phyloP scores from a whole-genome alignment of 2,888 invertebrate genomes.

The Brachypterus glaber region DNA sequence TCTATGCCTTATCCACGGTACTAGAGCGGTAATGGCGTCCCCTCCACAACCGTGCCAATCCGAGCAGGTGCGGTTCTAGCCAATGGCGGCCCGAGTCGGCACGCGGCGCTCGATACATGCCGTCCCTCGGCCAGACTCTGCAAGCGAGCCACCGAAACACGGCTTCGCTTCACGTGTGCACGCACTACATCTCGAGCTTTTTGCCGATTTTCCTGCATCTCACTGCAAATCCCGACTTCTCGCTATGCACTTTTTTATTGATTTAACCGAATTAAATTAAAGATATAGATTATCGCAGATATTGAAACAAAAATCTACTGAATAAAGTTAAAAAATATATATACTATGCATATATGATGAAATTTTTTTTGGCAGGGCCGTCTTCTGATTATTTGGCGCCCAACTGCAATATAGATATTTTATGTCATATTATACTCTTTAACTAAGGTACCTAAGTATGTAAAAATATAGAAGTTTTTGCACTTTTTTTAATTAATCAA shows the following conservation, averaged over 20 bases:
- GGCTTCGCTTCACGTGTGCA: constrained; percentile 9
- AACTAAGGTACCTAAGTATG: too few species aligned
- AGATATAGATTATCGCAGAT: too few species aligned
- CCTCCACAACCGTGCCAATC: constrained; percentile 41
- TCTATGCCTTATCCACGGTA: constrained; percentile 64
- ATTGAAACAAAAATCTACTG: too few species aligned
- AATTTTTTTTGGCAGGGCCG: too few species aligned
- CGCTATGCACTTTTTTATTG: neutral
- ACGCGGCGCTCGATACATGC: constrained; percentile 27
- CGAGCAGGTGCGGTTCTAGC: constrained; percentile 46
- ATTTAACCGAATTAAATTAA: too few species aligned
- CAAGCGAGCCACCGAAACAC: constrained; percentile 12
- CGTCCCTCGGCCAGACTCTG: constrained; percentile 16
- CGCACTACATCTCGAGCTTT: constrained; percentile 5
- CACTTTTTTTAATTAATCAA: too few species aligned
- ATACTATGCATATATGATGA: too few species aligned
- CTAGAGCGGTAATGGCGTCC: constrained; percentile 47
- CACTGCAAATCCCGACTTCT: constrained; percentile 3
- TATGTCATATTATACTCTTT: too few species aligned
- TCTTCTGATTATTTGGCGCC: too few species aligned
- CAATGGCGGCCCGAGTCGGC: constrained; percentile 36
- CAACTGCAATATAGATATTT: too few species aligned
- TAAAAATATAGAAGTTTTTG: too few species aligned
- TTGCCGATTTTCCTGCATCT: neutral
- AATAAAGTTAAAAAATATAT: too few species aligned